Evolutionary conservation across 2,888 invertebrate genomes (phyloP), one percentile per base, ranked within the genome.

Genomic region (Chymomyza caudatula): DNA sequence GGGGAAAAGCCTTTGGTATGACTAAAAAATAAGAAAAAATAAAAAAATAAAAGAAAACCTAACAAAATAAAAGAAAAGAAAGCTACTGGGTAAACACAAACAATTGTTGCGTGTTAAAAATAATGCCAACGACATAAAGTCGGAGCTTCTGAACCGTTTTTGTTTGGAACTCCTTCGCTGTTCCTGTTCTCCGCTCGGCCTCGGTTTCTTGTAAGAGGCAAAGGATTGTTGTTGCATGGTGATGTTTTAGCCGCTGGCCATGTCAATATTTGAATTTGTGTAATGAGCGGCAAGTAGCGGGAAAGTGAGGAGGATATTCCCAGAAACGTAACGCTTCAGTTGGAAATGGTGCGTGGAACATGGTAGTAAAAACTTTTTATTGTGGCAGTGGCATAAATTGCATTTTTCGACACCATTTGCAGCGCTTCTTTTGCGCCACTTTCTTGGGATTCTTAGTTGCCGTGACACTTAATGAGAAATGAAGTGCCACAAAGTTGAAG

Each of bases 31-130:
- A 49, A 29, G 19, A 2, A 17, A 23, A 23, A 23, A 1, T 3
- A 37, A 29, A 29, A 22, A n/a, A 55, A 55, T 5, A 55, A 57
- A 57, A 57, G 22, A 19, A 22, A 44, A 43, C 42, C 20, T 1
- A 20, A 22, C 20, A 43, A 20, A 44, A 15, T 4, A 37, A 17
- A 25, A 53, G 47, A 57, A 51, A 49, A n/a, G 56, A 56, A 44
- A 20, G 51, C 59, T 53, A 47, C 44, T 59, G 58, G 25, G 49
- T 43, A 58, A 59, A 63, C 29, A 54, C 53, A 63, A 58, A 63
- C 59, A 63, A 63, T 59, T 63, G 63, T 53, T 63, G 54, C 63
- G 13, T 58, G 43, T 54, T 51, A 13, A 37, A 15, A 51, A 52
- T 29, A 29, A 47, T 44, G 29, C 43, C 49, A 22, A 60, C 22